phyloP scores from a whole-genome alignment of 2,888 invertebrate species.

The Drosophila prostipennis region DNA sequence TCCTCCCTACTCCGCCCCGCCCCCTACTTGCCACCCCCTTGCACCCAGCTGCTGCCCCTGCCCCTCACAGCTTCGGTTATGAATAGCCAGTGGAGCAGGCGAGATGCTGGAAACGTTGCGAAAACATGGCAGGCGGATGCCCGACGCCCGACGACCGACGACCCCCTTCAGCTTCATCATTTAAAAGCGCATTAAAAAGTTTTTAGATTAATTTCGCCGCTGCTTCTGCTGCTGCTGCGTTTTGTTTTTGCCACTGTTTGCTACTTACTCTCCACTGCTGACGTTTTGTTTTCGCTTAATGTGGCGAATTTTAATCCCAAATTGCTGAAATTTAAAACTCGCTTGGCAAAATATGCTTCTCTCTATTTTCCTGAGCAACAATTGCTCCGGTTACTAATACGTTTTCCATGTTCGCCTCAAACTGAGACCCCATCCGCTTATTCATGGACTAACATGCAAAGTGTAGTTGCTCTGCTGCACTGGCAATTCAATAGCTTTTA shows the following conservation, averaged over 20 bases:
- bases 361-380: conserved; percentile 37
- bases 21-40: neutral
- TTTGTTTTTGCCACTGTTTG: conserved; percentile 42
- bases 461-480: conserved; percentile 51
- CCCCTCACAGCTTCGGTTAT: conserved; percentile 36
- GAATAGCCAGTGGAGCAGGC: conserved; percentile 54
- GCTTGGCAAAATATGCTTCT: conserved; percentile 19
- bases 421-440: conserved; percentile 16
- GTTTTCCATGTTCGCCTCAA: conserved; percentile 63
- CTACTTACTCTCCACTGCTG: conserved; percentile 56
- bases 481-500: conserved; percentile 66
- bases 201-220: conserved; percentile 82
- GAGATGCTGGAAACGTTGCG: conserved; percentile 29
- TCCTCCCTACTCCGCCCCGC: neutral
- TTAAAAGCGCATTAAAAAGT: conserved; percentile 83
- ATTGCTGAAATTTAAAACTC: conserved; percentile 57
- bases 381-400: conserved; percentile 62
- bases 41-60: neutral
- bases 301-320: conserved; percentile 38
- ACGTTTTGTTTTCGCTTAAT: conserved; percentile 56
- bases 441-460: conserved; percentile 57
- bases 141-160: conserved; percentile 44
- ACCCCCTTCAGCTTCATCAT: conserved; percentile 70
- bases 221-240: conserved; percentile 52
- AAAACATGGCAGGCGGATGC: conserved; percentile 31